Conservation (phyloP, 2,113 vertebrate species). For the Thunnus thynnus region DNA sequence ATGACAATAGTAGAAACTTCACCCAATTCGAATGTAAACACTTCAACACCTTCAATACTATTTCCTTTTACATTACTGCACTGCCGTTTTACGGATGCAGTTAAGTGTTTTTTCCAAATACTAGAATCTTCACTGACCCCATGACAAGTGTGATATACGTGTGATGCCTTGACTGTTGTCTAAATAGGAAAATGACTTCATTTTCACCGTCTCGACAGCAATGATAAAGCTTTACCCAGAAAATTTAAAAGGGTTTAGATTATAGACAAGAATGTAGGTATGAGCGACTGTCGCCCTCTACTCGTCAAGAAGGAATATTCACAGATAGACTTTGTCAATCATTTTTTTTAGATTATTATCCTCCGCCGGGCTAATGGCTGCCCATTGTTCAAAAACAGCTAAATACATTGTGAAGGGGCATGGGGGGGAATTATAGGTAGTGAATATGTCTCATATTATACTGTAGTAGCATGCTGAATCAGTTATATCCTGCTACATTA, state of each 20-base stretch:
- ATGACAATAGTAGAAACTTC: slow-evolving; percentile 55
- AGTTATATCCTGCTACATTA: slow-evolving; percentile 83
- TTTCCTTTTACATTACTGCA: slow-evolving; percentile 14
- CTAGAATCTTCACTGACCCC: slow-evolving; percentile 29
- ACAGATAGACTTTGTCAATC: slow-evolving; percentile 67
- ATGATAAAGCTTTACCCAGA: slow-evolving; percentile 60
- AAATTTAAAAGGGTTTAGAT: slow-evolving; percentile 58
- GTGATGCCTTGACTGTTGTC: slow-evolving; percentile 33
- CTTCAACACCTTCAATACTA: slow-evolving; percentile 44
- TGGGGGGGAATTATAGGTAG: slow-evolving; percentile 73
- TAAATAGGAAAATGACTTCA: slow-evolving; percentile 31
- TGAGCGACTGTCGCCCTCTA: slow-evolving; percentile 26
- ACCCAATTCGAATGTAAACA: slow-evolving; percentile 63
- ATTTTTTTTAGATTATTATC: slow-evolving; percentile 55
- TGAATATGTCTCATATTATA: slow-evolving; percentile 83
- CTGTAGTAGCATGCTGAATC: slow-evolving; percentile 83
- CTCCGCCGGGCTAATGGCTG: slow-evolving; percentile 54
- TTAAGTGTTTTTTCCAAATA: not conserved
- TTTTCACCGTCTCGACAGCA: slow-evolving; percentile 53
- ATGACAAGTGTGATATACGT: slow-evolving; percentile 43
- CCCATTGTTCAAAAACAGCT: slow-evolving; percentile 76
- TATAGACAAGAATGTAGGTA: slow-evolving; percentile 46
- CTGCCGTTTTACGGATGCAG: slow-evolving; percentile 39
- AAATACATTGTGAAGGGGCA: slow-evolving; percentile 77
- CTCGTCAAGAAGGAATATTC: slow-evolving; percentile 59